Conservation (phyloP, 2,113 vertebrate species). For the Ailurus styani region DNA sequence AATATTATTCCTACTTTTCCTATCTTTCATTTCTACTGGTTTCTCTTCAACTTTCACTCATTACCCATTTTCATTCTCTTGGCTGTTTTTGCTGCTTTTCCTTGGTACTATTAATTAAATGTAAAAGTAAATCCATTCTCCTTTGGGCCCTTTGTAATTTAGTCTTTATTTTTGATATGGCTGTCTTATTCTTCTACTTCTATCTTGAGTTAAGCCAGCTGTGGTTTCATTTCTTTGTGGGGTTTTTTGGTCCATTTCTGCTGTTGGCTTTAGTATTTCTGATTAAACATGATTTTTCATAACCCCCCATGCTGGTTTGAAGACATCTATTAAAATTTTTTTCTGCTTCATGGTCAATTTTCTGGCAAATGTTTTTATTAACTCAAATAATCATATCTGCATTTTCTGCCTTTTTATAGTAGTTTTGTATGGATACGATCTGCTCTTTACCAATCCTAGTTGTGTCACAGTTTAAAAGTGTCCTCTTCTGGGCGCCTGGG, state of each 20-base stretch:
- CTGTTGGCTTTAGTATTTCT: not conserved
- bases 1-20: not conserved
- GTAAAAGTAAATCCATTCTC: not conserved
- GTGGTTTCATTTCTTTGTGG: not conserved
- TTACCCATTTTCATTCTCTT: constrained; percentile 1
- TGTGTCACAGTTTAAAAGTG: not conserved
- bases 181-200: not conserved
- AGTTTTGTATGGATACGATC: not conserved
- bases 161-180: not conserved
- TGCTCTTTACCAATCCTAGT: not conserved
- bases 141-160: not conserved
- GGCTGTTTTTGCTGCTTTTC: not conserved
- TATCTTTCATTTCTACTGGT: not conserved
- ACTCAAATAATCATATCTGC: not conserved
- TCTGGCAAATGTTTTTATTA: constrained; percentile 18
- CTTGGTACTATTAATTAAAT: constrained; percentile 1
- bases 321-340: not conserved
- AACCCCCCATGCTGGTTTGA: not conserved
- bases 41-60: not conserved
- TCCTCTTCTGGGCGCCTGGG: not conserved
- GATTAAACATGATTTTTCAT: constrained; percentile 7
- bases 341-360: not conserved
- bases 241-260: not conserved
- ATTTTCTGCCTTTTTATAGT: not conserved
- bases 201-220: not conserved